Evolutionary conservation across 2,888 invertebrate genomes (phyloP), one percentile per base, ranked within the genome.

Genomic region (Agrotis segetum): DNA sequence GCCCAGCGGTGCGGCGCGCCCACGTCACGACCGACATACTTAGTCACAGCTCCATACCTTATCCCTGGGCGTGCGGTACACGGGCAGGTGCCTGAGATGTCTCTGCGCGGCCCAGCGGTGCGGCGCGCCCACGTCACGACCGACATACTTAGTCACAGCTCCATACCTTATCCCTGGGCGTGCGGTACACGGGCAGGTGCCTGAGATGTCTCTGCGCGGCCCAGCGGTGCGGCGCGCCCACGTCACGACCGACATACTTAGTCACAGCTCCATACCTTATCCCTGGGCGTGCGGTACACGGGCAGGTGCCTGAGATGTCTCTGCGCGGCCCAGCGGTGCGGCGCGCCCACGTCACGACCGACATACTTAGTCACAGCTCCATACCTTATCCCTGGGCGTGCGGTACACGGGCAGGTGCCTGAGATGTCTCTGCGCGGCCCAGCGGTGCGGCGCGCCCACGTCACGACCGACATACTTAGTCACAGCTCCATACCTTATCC

Each of bases 141-240:
- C 6, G 79, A 52, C 3, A 79, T n/a, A n/a, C 9, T 40, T 40
- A 11, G 9, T n/a, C n/a, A n/a, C n/a, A n/a, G n/a, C n/a, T n/a
- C n/a, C 47, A 17, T 29, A 89, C 89, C 89, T 91, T 91, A 92
- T 99, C 99, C 63, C 97, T 95, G 2, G 99, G 99, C 24, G 99
- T 98, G 94, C 98, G 98, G 94, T 98, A 99, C 11, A 99, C 99
- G 79, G 98, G 98, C 91, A 99, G 98, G 83, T 98, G 98, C 52
- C 97, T 97, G 68, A 99, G 97, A 89, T 98, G 98, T 64, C 98
- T 97, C 95, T 99, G 99, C 55, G 99, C 99, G 88, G 99, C 99
- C 89, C 98, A 98, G 89, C 98, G 97, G 86, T 95, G 95, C 1
- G 92, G 82, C 62, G 92, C 68, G 90, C 98, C 98, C 84, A 78